Conservation (phyloP, 2,888 invertebrate species). For the Ectemnius lituratus region DNA sequence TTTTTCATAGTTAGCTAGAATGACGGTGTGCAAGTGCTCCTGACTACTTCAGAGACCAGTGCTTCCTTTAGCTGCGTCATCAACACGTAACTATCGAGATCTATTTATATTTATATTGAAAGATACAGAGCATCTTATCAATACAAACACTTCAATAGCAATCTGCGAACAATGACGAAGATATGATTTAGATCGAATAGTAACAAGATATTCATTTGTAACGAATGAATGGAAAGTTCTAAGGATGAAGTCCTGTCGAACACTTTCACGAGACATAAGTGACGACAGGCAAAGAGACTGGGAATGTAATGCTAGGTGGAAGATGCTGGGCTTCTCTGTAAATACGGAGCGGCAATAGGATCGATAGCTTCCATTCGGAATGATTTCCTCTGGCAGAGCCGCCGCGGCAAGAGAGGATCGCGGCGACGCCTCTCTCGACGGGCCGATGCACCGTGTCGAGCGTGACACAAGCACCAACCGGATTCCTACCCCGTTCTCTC, state of each 20-base stretch:
- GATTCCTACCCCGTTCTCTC: constrained; percentile 59
- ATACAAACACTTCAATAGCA: too few species aligned
- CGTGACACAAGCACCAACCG: constrained; percentile 60
- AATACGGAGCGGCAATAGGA: constrained; percentile 8
- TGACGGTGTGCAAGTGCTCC: neutral
- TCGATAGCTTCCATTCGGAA: constrained; percentile 29
- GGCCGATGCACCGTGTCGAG: constrained; percentile 47
- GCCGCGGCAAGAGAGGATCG: neutral
- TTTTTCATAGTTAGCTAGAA: constrained; percentile 15
- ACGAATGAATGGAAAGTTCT: neutral
- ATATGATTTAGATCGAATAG: too few species aligned
- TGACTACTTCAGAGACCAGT: constrained; percentile 15
- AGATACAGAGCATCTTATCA: too few species aligned
- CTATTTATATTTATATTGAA: too few species aligned
- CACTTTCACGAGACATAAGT: neutral
- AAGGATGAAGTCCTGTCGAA: neutral
- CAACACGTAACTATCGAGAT: too few species aligned
- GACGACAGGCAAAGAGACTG: neutral
- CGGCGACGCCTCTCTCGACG: neutral
- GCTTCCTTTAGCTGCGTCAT: neutral
- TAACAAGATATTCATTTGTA: too few species aligned
- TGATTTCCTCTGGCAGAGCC: constrained; percentile 32
- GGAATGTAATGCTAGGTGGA: neutral
- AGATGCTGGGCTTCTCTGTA: neutral
- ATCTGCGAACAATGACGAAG: too few species aligned